Conservation (phyloP, 2,113 vertebrate genomes). For the Psettodes erumei region DNA sequence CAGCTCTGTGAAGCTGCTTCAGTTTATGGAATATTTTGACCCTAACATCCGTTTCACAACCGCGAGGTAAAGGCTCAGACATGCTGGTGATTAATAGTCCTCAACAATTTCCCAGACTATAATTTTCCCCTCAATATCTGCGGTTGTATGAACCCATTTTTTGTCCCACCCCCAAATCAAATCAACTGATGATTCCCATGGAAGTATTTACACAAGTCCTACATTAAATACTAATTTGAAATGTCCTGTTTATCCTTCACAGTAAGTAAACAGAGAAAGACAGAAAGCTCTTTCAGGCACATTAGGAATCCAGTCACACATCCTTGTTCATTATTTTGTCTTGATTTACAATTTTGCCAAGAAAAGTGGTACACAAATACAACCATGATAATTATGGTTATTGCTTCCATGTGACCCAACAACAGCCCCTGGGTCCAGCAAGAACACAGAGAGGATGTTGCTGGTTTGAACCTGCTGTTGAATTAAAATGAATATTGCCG, state of each 20-base stretch:
- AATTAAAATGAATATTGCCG: background rate
- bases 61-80: conserved; percentile 32
- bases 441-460: background rate
- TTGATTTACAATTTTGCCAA: background rate
- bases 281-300: background rate
- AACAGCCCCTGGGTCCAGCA: background rate
- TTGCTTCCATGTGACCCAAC: conserved; percentile 14
- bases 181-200: conserved; percentile 21
- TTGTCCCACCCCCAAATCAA: background rate
- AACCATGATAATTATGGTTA: background rate
- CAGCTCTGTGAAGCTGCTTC: conserved; percentile 25
- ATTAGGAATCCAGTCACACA: background rate
- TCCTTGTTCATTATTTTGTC: background rate
- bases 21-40: conserved; percentile 62
- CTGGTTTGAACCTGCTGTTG: conserved; percentile 7
- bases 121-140: conserved; percentile 30
- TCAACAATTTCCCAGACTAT: conserved; percentile 55
- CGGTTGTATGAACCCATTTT: conserved; percentile 1
- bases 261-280: background rate
- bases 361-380: background rate
- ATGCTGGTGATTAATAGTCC: conserved; percentile 34
- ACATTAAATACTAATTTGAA: conserved; percentile 4
- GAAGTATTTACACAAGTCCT: conserved; percentile 4
- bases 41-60: conserved; percentile 58
- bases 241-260: conserved; percentile 1